A percentile compares a stretch with the other conserved stretches of the same genome.
Evolutionary conservation across 2,113 vertebrate species (phyloP).

Genomic region (Dicrurus megarhynchus): DNA sequence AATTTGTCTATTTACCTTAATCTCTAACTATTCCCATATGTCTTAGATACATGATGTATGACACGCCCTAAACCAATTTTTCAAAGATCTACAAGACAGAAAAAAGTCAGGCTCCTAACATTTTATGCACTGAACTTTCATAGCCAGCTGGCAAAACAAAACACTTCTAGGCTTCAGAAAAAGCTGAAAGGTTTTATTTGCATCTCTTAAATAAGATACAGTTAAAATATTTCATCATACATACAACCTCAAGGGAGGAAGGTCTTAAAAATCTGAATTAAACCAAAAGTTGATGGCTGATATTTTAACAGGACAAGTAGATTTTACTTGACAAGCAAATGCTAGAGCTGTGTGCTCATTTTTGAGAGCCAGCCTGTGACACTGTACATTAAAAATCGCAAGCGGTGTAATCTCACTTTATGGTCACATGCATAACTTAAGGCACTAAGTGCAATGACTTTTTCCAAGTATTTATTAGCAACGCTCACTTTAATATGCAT

Average conservation of each 20-base stretch:
- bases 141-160: slow-evolving; percentile 74
- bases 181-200: slow-evolving; percentile 49
- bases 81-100: slow-evolving; percentile 80
- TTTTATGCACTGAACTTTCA: slow-evolving; percentile 79
- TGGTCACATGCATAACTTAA: not conserved
- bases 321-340: not conserved
- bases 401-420: not conserved
- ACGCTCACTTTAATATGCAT: not conserved
- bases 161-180: slow-evolving; percentile 63
- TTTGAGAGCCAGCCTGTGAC: not conserved
- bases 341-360: not conserved
- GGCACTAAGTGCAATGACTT: not conserved
- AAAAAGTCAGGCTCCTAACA: slow-evolving; percentile 76
- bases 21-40: slow-evolving; percentile 84
- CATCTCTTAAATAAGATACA: slow-evolving; percentile 19
- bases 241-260: not conserved
- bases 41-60: slow-evolving; percentile 80
- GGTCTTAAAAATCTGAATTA: not conserved
- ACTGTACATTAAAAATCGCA: not conserved
- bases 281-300: not conserved
- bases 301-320: slow-evolving; percentile 5
- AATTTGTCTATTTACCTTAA: slow-evolving; percentile 87
- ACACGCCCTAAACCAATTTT: slow-evolving; percentile 80
- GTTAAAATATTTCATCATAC: slow-evolving; percentile 1
- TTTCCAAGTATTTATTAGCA: not conserved